Base-by-base conservation (phyloP, 92 coral and sea anemone species). In the Chrysogorgia sp. region DNA sequence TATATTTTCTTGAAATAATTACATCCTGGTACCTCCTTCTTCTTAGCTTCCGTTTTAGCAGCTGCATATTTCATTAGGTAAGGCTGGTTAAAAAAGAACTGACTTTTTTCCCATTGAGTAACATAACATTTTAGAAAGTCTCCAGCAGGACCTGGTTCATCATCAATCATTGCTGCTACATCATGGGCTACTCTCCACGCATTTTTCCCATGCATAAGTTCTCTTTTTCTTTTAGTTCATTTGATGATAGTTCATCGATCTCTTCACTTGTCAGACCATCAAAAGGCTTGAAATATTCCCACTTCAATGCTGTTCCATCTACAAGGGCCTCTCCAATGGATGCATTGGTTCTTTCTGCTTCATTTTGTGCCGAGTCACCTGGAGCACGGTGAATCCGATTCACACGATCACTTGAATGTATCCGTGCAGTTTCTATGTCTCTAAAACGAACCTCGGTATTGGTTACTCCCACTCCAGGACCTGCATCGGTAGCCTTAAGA, bases 311-410 rank as follows among this genome's bases (percentile, higher is more conserved):
- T 62, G 81, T 82, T 21, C 86, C 81, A 74, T 82, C 81, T 60
- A 82, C 81, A 45, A 81, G 86, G 80, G 86, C 86, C 69, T 82
- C 67, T 64, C 61, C 86, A 49, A 82, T 74, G 60, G 75, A 76
- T 25, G 81, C 81, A 63, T 74, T 82, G 12, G 81, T 62, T 41
- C 75, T 21, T 59, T 82, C 76, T 31, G 86, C 76, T 41, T 74
- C 58, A 63, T 86, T 82, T 45, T 86, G 89, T 34, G 76, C 82
- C 32, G 83, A 86, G 59, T 86, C 89, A 58, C 66, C 70, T 12
- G 72, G 82, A 21, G n/a, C 82, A 21, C 78, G 82, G 31, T 82
- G 81, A 45, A 82, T 82, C 25, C 67, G 68, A 72, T 82, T 82
- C 60, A 74, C 80, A 63, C 81, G 65, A 60, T 82, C 75, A 6